Base-by-base conservation (phyloP, 2,888 invertebrate species). In the Troides helena region DNA sequence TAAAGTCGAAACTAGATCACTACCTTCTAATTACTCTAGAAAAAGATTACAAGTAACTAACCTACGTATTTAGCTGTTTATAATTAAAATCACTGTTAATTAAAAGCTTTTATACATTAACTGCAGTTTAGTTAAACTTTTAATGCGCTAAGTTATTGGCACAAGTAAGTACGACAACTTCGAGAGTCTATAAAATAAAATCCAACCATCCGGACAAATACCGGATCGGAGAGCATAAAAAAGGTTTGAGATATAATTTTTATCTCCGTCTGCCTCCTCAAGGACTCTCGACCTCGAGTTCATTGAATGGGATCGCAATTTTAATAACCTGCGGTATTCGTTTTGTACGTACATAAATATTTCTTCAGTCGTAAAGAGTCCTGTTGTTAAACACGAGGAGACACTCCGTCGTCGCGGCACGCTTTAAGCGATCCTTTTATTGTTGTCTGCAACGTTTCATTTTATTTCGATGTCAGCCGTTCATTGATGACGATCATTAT, bases 381-480 rank as follows among this genome's bases (percentile, higher is more conserved):
- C 66, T 66, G 69, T 66, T 67, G 70, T 66, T 59, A 62, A 65
- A 65, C 66, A 39, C 62, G 43, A 60, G 59, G 63, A 67, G 70
- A 70, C 70, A 64, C 70, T 63, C 50, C 62, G 69, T 68, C 62
- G 62, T 70, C 66, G 50, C 30, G 36, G 23, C 65, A 61, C 57
- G 56, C 56, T 36, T 65, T 61, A 57, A 43, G 61, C 39, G 21
- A 23, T 25, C 23, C 25, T 25, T 56, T 63, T 59, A n/a, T n/a
- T 59, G 21, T 68, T 60, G 46, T 63, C 64, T 68, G 39, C 53
- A 59, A 25, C 53, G 53, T 60, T 64, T 68, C 21, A 43, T 74
- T 30, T 30, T 30, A 30, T 30, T 72, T 72, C 76, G 80, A 78
- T 81, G 81, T 80, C 78, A 79, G 84, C 57, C 39, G 43, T 84